These are phyloP conservation scores for Mus pahari DNA, from an alignment of 2,113 vertebrate species.

Conservation along the genomic window DNA sequence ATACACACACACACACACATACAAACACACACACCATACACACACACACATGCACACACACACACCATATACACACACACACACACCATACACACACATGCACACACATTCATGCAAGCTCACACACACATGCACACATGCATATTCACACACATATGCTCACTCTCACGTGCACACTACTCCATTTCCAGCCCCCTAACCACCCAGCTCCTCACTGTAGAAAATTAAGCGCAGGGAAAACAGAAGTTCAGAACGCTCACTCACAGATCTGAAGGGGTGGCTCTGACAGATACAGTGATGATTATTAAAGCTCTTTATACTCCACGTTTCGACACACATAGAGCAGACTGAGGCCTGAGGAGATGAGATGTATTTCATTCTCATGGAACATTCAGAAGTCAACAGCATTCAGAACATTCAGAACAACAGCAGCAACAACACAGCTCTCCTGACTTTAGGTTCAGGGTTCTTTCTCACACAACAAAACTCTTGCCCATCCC, in stretches of 20 bases:
- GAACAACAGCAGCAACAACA: background rate
- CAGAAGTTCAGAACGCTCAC: background rate
- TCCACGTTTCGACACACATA: background rate
- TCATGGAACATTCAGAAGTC: background rate
- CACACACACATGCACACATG: no score
- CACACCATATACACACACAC: background rate
- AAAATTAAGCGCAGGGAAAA: background rate
- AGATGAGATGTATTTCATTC: background rate
- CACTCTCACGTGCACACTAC: background rate
- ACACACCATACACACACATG: no score
- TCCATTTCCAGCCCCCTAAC: background rate
- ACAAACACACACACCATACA: no score
- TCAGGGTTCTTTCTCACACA: background rate
- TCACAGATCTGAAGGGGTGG: background rate
- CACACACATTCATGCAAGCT: no score
- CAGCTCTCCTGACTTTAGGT: background rate
- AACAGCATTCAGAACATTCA: no score
- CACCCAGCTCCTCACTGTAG: background rate
- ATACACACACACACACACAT: no score
- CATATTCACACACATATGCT: background rate
- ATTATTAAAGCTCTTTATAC: background rate
- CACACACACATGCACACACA: no score
- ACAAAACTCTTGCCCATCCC: background rate
- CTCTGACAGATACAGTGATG: background rate
- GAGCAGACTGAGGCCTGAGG: background rate